phyloP scores from a whole-genome alignment of 2,113 vertebrate species.

The Sturnira hondurensis region DNA sequence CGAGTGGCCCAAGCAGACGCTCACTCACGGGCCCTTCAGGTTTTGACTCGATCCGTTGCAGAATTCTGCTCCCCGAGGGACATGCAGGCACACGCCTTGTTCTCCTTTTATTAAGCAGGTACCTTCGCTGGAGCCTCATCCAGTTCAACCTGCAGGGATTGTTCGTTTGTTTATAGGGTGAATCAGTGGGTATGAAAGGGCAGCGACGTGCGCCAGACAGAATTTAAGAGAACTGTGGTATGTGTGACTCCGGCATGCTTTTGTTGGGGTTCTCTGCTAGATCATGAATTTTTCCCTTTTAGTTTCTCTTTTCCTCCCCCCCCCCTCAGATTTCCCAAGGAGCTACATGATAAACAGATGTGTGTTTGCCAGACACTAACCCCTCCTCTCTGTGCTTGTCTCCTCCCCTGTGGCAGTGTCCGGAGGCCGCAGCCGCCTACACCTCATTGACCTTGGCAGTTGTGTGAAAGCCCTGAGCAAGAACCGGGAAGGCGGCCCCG shows the following conservation, averaged over 20 bases:
- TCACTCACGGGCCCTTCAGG: not conserved
- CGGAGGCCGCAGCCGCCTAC: conserved; percentile 96
- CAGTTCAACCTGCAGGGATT: not conserved
- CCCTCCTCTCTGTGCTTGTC: conserved; percentile 24
- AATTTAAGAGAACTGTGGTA: not conserved
- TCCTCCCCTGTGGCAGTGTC: conserved; percentile 87
- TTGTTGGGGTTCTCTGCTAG: not conserved
- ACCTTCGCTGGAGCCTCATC: not conserved
- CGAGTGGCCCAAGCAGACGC: not conserved
- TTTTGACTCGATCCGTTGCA: not conserved
- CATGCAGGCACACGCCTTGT: not conserved
- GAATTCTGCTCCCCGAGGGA: not conserved
- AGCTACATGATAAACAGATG: not conserved
- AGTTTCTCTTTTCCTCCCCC: not conserved
- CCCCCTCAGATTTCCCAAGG: not conserved
- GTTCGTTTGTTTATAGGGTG: not conserved
- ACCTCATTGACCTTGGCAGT: conserved; percentile 97
- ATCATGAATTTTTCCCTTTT: accelerated
- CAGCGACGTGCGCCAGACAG: not conserved
- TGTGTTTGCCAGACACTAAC: conserved; percentile 18
- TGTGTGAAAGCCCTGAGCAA: conserved; percentile 92
- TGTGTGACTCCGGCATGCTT: not conserved
- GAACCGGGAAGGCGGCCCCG: conserved; percentile 85
- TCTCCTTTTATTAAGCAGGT: not conserved
- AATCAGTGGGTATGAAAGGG: not conserved